phyloP scores from a whole-genome alignment of 1,140 invertebrate genomes.

The Myzus persicae region DNA sequence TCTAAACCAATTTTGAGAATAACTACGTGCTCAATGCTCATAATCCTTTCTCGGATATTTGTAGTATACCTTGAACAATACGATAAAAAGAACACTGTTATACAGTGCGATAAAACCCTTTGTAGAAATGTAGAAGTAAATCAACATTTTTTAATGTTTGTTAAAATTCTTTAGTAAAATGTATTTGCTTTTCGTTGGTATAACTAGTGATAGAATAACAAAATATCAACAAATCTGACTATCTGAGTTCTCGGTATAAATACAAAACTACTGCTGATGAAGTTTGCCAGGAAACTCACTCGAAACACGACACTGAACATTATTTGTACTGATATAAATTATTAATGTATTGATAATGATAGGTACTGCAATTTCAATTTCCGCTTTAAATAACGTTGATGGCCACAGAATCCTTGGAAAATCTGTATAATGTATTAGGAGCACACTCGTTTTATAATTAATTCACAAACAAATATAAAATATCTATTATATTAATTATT shows the following conservation, averaged over 20 bases:
- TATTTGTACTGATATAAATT: neutral
- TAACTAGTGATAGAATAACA: neutral
- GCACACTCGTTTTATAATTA: neutral
- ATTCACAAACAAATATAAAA: neutral
- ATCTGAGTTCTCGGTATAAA: neutral
- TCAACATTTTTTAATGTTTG: neutral
- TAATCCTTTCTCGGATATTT: neutral
- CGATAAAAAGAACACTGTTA: neutral
- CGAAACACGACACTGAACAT: neutral
- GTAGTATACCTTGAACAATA: neutral
- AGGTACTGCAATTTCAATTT: neutral
- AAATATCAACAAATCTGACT: neutral
- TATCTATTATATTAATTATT: neutral
- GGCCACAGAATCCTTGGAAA: conserved; percentile 35
- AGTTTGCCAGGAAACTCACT: neutral
- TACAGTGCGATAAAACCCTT: neutral
- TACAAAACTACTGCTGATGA: neutral
- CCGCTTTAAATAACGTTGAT: neutral
- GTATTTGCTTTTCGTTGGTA: neutral
- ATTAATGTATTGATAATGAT: neutral
- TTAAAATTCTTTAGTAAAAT: neutral
- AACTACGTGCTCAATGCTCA: neutral
- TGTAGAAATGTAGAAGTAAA: neutral
- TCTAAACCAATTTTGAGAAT: conserved; percentile 5
- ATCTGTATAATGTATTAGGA: neutral